Evolutionary conservation across 2,797 vertebrate species (phyloP).

Genomic region (Mergus octosetaceus): DNA sequence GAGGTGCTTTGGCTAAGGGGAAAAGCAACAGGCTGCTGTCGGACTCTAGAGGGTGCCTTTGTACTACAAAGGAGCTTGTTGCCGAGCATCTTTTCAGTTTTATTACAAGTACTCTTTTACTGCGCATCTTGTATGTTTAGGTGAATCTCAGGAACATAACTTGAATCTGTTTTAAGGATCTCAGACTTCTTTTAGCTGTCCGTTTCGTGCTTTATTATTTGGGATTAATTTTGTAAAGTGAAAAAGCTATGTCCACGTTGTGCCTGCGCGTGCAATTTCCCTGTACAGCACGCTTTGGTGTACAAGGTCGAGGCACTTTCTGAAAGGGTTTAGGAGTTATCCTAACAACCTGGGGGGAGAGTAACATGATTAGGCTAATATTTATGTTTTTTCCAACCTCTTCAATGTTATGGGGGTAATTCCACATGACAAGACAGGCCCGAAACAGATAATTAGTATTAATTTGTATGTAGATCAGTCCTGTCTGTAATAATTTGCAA

Average conservation of each 20-base stretch:
- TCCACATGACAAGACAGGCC: not conserved
- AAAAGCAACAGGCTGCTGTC: not conserved
- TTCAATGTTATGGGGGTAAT: not conserved
- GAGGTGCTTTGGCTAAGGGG: not conserved
- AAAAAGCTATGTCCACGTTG: not conserved
- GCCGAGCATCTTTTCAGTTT: not conserved
- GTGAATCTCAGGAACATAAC: not conserved
- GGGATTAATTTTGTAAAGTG: not conserved
- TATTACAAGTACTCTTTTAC: accelerated
- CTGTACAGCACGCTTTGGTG: not conserved
- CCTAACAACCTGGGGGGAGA: not conserved
- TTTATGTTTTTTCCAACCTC: not conserved
- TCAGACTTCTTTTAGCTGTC: not conserved
- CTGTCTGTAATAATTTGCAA: not conserved
- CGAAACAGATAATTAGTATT: not conserved
- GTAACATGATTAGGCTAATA: not conserved
- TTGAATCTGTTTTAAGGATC: not conserved
- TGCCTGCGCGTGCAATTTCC: not conserved
- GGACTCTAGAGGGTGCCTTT: conserved; percentile 80
- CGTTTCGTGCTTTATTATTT: not conserved
- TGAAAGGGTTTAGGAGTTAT: not conserved
- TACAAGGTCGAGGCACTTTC: not conserved
- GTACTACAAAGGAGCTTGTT: conserved; percentile 34
- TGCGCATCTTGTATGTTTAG: accelerated
- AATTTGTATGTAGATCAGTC: not conserved